Evolutionary conservation across 2,113 vertebrate genomes (phyloP), one percentile per base, ranked within the genome.

Genomic region (Artemisiospiza belli): DNA sequence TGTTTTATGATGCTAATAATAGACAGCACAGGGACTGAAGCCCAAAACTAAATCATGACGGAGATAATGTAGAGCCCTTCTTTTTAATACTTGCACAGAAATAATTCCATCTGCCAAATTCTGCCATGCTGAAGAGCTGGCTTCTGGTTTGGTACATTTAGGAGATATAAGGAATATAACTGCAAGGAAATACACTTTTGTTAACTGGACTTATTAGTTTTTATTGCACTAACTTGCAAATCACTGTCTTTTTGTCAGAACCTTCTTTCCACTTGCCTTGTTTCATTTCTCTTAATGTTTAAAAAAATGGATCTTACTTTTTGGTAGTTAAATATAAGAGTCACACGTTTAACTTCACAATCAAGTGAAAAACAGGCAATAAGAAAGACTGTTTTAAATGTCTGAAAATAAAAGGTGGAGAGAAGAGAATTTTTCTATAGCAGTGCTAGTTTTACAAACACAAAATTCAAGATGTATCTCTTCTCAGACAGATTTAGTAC

Each of bases 151-250:
- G 31, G 24, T 55, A 85, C 28, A 31, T 77, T 77, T 37, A 74
- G 7, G 58, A 69, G 33, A 85, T 52, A 68, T 23, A 82, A 79
- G 23, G 7, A 84, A 23, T 22, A 9, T 47, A 91, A 90, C 25
- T 58, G 63, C 19, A 92, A 85, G 58, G 43, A 95, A 91, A 92
- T 68, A 83, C 4, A 64, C 17, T 87, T 61, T 47, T 3, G 1
- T 66, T 85, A 96, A 73, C 55, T 31, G 37, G 41, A 74, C 25
- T 67, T 89, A 82, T 2, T 68, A 63, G 19, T 74, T 95, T 94
- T 90, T 88, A 88, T 91, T 95, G 75, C 30, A 85, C 19, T 62
- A 76, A 85, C 44, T 83, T 90, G n/a, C 18, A 83, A 91, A 88
- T 80, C 57, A 83, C 74, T 31, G 41, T 63, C 47, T 63, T 91